Evolutionary conservation across 23 tunicate species (phyloP).

Genomic region (Trididemnum clinides): DNA sequence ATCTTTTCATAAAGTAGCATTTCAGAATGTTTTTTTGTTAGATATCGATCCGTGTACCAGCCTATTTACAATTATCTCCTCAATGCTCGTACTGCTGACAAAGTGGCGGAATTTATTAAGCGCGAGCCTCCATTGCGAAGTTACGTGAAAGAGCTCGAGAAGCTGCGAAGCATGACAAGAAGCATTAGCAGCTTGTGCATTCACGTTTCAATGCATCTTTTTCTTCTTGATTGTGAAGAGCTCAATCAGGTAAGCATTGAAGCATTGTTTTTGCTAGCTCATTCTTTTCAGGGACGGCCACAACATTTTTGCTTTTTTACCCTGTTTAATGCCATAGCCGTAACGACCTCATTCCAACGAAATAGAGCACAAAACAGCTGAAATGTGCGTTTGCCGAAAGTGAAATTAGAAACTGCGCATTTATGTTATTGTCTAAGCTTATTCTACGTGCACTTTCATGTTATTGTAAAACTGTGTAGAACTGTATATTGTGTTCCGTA

Average conservation of each 20-base stretch:
- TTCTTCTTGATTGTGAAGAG: constrained; percentile 74
- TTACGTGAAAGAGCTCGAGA: constrained; percentile 81
- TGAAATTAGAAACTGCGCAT: too few relatives aligned
- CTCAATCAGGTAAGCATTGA: constrained; percentile 76
- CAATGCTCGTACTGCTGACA: constrained; percentile 57
- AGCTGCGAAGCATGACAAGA: constrained; percentile 66
- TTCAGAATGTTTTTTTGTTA: background rate
- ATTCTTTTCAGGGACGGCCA: background rate
- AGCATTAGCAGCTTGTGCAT: constrained; percentile 66
- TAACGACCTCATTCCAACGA: too few relatives aligned
- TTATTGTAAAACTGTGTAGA: too few relatives aligned
- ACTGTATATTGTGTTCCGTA: too few relatives aligned
- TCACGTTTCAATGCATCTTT: constrained; percentile 82
- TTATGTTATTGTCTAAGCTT: too few relatives aligned
- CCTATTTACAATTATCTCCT: constrained; percentile 72
- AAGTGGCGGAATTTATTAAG: constrained; percentile 72
- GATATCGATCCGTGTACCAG: constrained; percentile 80
- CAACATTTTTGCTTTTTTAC: background rate
- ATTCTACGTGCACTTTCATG: too few relatives aligned
- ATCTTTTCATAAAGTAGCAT: background rate
- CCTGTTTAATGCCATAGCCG: too few relatives aligned
- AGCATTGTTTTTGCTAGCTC: too few relatives aligned
- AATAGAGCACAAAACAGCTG: too few relatives aligned
- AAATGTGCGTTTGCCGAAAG: too few relatives aligned
- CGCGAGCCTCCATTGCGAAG: constrained; percentile 79